phyloP scores from a whole-genome alignment of 2,113 vertebrate species.

The Apteryx owenii region DNA sequence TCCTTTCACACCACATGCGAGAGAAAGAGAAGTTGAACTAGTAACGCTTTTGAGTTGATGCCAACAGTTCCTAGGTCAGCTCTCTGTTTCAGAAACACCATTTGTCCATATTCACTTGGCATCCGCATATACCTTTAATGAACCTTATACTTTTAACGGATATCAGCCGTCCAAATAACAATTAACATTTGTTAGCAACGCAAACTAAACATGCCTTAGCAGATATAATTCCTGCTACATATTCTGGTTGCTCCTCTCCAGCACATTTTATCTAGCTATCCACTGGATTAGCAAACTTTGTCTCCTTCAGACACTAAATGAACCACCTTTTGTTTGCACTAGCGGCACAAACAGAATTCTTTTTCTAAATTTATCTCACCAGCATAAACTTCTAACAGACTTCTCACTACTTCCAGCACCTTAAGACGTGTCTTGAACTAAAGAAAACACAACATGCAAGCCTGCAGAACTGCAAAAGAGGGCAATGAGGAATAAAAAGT shows the following conservation, averaged over 20 bases:
- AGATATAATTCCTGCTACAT: background rate
- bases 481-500: background rate
- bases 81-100: background rate
- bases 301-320: background rate
- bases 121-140: background rate
- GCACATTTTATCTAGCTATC: background rate
- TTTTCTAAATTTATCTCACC: background rate
- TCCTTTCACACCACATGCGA: fast-evolving
- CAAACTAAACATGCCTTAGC: background rate
- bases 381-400: background rate
- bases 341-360: background rate
- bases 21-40: background rate
- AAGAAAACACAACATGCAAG: background rate
- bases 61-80: background rate
- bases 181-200: background rate
- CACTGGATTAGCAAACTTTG: background rate
- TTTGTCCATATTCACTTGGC: background rate
- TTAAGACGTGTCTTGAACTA: background rate
- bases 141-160: background rate
- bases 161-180: background rate
- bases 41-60: background rate
- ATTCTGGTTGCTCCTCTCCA: background rate
- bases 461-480: background rate
- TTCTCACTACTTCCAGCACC: background rate
- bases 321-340: background rate